phyloP scores from a whole-genome alignment of 2,113 vertebrate genomes.

The Anser cygnoides region DNA sequence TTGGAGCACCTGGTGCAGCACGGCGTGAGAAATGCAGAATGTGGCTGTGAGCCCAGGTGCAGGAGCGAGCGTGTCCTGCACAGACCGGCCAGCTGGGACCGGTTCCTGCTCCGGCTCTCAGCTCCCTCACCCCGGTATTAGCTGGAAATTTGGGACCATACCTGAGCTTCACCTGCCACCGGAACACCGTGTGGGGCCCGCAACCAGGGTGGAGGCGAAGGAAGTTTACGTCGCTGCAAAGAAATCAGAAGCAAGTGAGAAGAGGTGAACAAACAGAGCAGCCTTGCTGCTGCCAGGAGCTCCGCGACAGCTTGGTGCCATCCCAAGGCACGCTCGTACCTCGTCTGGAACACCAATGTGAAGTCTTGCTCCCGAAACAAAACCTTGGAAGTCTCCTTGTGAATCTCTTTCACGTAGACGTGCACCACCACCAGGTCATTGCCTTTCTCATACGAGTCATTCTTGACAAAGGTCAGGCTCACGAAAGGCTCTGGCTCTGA shows the following conservation, averaged over 20 bases:
- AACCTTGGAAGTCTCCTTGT: conserved; percentile 86
- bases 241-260: background rate
- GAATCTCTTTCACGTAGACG: conserved; percentile 92
- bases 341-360: conserved; percentile 94
- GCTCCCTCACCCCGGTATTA: background rate
- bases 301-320: background rate
- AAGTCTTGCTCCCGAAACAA: conserved; percentile 98
- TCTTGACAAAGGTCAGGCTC: conserved; percentile 90
- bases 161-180: conserved; percentile 99
- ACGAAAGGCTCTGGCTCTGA: conserved; percentile 89
- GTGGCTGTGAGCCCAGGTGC: no score
- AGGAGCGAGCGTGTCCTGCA: background rate
- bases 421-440: conserved; percentile 96
- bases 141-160: conserved; percentile 19
- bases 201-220: conserved; percentile 90
- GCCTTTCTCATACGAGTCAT: conserved; percentile 95
- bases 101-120: background rate
- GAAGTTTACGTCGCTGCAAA: conserved; percentile 86
- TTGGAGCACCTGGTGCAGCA: background rate
- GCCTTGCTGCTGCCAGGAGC: background rate
- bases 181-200: conserved; percentile 91
- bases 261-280: background rate
- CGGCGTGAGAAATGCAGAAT: background rate
- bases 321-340: conserved; percentile 63
- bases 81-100: fast-evolving